These are phyloP conservation scores for Tragelaphus scriptus DNA, from an alignment of 2,113 vertebrate species.

Conservation along the genomic window DNA sequence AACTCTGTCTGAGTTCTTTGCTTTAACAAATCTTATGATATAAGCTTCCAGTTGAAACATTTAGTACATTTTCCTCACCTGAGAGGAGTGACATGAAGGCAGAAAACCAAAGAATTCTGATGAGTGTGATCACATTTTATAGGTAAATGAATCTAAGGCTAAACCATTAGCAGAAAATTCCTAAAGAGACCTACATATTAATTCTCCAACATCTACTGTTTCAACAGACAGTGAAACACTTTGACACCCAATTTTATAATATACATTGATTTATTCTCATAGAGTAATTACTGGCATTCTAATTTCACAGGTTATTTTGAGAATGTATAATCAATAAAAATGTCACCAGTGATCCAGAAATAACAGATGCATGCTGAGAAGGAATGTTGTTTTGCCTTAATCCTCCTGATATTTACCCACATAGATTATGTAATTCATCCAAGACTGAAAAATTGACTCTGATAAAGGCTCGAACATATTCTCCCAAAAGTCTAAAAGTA, in stretches of 20 bases:
- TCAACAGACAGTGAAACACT: background rate
- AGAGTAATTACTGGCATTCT: background rate
- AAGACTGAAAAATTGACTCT: background rate
- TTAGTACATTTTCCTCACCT: background rate
- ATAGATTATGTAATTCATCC: background rate
- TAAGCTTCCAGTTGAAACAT: background rate
- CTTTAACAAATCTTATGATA: background rate
- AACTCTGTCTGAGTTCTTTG: background rate
- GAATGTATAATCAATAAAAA: background rate
- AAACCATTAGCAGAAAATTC: background rate
- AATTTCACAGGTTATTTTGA: background rate
- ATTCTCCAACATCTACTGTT: background rate
- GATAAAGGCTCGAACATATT: background rate
- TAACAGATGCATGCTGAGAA: background rate
- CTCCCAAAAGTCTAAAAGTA: background rate
- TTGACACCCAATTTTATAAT: background rate
- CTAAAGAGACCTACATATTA: background rate
- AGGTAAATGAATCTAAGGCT: background rate
- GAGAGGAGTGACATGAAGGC: background rate
- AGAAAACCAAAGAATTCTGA: background rate
- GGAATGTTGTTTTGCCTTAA: background rate
- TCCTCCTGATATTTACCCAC: background rate
- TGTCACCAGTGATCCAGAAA: background rate
- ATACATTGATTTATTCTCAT: background rate
- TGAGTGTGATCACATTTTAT: background rate